A percentile compares a stretch with the other conserved stretches of the same genome.
These are phyloP conservation scores for Platycheirus rosarum DNA, from an alignment of 2,888 invertebrate genomes.

Conservation along the genomic window DNA sequence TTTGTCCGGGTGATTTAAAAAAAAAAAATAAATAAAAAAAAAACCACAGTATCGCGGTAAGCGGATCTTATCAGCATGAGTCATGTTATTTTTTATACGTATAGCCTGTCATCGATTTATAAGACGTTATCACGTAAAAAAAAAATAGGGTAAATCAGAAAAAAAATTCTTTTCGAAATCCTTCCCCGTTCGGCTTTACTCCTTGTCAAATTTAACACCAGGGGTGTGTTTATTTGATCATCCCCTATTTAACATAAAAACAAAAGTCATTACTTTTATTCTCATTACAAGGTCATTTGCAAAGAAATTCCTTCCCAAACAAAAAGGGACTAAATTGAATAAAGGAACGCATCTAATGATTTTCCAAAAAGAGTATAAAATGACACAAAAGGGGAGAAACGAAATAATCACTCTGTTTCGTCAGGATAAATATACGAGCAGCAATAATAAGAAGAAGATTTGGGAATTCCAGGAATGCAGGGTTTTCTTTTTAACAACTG, in stretches of 20 bases:
- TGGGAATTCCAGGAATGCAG: slow-evolving; percentile 58
- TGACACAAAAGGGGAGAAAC: slow-evolving; percentile 6
- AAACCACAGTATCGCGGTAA: no score
- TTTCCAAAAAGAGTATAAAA: slow-evolving; percentile 9
- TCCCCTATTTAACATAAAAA: slow-evolving; percentile 1
- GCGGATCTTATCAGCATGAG: no score
- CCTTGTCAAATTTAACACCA: no score
- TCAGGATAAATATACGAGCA: slow-evolving; percentile 35
- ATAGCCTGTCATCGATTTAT: no score
- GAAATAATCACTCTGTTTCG: slow-evolving; percentile 15
- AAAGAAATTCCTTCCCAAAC: slow-evolving; percentile 28
- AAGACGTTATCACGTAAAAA: no score
- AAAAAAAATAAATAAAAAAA: no score
- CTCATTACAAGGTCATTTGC: slow-evolving; percentile 62
- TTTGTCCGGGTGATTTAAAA: no score
- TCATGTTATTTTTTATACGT: no score
- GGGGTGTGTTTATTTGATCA: slow-evolving; percentile 13
- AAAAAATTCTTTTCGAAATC: no score
- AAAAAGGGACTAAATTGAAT: slow-evolving; percentile 24
- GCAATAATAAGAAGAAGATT: slow-evolving; percentile 56
- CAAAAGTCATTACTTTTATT: slow-evolving; percentile 39
- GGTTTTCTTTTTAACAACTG: slow-evolving; percentile 51
- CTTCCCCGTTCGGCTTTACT: no score
- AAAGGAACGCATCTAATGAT: slow-evolving; percentile 41
- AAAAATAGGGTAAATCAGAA: no score